Evolutionary conservation across 2,113 vertebrate species (phyloP).

Genomic region (Nannospalax galili): DNA sequence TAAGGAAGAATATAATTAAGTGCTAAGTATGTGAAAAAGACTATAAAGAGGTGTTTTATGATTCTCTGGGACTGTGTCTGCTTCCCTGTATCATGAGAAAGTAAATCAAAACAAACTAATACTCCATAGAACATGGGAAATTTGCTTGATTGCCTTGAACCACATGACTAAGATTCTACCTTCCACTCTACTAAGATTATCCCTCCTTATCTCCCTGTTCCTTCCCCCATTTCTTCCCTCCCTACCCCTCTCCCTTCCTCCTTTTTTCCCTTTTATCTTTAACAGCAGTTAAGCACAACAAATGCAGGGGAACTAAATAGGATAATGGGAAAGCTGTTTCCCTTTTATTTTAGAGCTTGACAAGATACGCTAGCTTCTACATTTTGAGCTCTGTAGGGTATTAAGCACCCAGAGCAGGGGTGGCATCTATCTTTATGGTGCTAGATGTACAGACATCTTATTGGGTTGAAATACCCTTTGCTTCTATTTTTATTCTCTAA

Average conservation of each 20-base stretch:
- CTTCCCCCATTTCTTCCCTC: not conserved
- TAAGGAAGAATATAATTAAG: conserved; percentile 16
- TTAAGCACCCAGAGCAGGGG: conserved; percentile 69
- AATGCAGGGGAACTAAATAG: conserved; percentile 55
- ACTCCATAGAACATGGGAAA: not conserved
- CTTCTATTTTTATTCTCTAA: conserved; percentile 32
- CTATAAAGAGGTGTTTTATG: not conserved
- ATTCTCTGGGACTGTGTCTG: not conserved
- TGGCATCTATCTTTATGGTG: conserved; percentile 76
- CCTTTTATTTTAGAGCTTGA: conserved; percentile 71
- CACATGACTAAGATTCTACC: not conserved
- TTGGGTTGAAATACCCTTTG: conserved; percentile 68
- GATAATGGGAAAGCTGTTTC: conserved; percentile 66
- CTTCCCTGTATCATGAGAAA: not conserved
- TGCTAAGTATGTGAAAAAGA: not conserved
- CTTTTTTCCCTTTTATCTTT: not conserved
- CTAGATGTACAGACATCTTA: conserved; percentile 62
- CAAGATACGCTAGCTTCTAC: conserved; percentile 58
- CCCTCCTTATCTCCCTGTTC: not conserved
- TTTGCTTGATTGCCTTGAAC: not conserved
- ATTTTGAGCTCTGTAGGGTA: conserved; percentile 76
- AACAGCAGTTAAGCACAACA: conserved; percentile 50
- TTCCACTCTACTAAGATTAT: not conserved
- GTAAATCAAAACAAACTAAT: not conserved
- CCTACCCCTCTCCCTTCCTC: not conserved